Conservation (phyloP, 2,888 invertebrate species). For the Caenorhabditis macrosperma region DNA sequence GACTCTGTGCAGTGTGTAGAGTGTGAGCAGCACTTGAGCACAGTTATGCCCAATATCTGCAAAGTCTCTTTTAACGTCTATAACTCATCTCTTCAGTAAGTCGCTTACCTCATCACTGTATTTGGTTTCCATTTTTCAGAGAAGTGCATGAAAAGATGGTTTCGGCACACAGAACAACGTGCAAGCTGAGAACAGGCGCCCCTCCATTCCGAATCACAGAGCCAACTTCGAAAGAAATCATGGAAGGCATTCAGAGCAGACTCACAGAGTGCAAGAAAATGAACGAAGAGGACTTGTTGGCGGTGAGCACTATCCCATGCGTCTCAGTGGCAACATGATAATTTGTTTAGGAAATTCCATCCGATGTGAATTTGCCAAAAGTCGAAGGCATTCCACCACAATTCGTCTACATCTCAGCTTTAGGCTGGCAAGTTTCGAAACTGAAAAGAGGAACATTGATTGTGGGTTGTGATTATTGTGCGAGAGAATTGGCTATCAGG, state of each 20-base stretch:
- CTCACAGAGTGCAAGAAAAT: slow-evolving; percentile 16
- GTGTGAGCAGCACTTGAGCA: slow-evolving; percentile 52
- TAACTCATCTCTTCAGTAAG: slow-evolving; percentile 54
- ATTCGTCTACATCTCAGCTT: slow-evolving; percentile 42
- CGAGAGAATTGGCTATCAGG: slow-evolving; percentile 48
- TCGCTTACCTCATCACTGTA: not conserved
- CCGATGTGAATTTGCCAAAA: slow-evolving; percentile 34
- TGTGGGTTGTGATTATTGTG: slow-evolving; percentile 51
- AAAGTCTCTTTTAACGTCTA: slow-evolving; percentile 58
- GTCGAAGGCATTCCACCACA: slow-evolving; percentile 12
- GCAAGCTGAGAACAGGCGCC: slow-evolving; percentile 42
- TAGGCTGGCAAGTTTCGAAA: slow-evolving; percentile 52
- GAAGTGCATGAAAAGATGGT: slow-evolving; percentile 52
- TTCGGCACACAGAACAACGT: slow-evolving; percentile 51
- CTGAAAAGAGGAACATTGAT: slow-evolving; percentile 32
- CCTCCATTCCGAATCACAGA: slow-evolving; percentile 39
- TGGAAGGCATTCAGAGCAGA: slow-evolving; percentile 45
- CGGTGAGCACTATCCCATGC: slow-evolving; percentile 10
- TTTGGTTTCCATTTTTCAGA: slow-evolving; percentile 5
- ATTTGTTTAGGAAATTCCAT: slow-evolving; percentile 42
- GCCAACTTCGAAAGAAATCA: slow-evolving; percentile 47
- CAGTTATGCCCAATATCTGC: slow-evolving; percentile 52
- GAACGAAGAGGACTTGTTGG: slow-evolving; percentile 24
- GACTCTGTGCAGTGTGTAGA: slow-evolving; percentile 53
- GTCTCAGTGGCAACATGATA: not conserved